phyloP scores from a whole-genome alignment of 2,888 invertebrate genomes.

The Alsophila aescularia region DNA sequence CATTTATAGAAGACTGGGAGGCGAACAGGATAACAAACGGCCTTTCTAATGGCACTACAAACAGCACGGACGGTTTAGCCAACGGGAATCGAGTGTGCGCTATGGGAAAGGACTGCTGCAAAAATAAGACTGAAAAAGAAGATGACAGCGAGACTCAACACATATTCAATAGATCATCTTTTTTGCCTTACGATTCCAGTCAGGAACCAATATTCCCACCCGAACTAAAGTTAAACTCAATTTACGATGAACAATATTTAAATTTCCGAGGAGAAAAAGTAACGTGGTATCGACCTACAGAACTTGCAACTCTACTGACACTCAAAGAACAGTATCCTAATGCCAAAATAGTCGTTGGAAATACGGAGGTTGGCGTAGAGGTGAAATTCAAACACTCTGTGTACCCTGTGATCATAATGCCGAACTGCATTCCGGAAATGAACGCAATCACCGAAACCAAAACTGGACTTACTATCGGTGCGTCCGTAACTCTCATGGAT shows the following conservation, averaged over 20 bases:
- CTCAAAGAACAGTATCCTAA: slow-evolving; percentile 87
- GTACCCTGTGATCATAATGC: slow-evolving; percentile 92
- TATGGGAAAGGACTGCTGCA: slow-evolving; percentile 88
- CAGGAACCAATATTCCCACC: slow-evolving; percentile 95
- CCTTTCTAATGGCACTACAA: slow-evolving; percentile 34
- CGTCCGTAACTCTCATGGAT: slow-evolving; percentile 91
- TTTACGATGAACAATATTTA: slow-evolving; percentile 84
- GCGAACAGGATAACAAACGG: slow-evolving; percentile 61
- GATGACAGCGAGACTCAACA: slow-evolving; percentile 77
- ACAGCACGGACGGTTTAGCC: slow-evolving; percentile 25
- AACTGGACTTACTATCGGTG: slow-evolving; percentile 89
- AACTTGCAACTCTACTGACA: slow-evolving; percentile 83
- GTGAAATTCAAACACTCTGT: slow-evolving; percentile 91
- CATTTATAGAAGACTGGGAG: slow-evolving; percentile 90
- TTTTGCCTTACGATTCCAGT: slow-evolving; percentile 87
- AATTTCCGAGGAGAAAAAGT: slow-evolving; percentile 79
- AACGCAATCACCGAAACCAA: slow-evolving; percentile 82
- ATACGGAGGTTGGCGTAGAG: slow-evolving; percentile 94
- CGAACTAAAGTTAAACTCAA: slow-evolving; percentile 86
- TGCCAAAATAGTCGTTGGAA: slow-evolving; percentile 91
- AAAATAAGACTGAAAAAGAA: slow-evolving; percentile 65
- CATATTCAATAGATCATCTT: slow-evolving; percentile 86
- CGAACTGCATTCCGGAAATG: slow-evolving; percentile 93
- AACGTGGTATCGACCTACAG: slow-evolving; percentile 89
- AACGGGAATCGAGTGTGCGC: slow-evolving; percentile 67